These are phyloP conservation scores for Rhizoglyphus robini DNA, from an alignment of 1,140 invertebrate species.

Conservation along the genomic window DNA sequence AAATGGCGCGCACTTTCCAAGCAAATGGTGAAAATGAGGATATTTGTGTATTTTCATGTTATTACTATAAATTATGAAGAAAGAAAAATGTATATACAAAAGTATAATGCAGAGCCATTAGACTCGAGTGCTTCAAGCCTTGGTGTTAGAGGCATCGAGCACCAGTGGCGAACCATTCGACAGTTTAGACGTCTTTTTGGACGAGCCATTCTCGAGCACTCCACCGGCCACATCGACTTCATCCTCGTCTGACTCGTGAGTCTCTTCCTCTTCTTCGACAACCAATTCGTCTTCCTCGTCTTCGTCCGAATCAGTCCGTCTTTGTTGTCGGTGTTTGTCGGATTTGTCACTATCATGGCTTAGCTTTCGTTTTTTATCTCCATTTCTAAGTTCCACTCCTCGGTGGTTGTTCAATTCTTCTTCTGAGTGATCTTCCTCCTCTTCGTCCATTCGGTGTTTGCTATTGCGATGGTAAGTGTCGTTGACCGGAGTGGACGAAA, in stretches of 20 bases:
- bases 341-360: neutral
- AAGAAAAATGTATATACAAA: too few relatives aligned
- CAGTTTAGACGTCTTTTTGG: neutral
- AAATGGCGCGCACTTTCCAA: too few relatives aligned
- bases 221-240: neutral
- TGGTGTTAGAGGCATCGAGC: too few relatives aligned
- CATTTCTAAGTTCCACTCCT: neutral
- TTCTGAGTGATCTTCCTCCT: neutral
- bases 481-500: neutral
- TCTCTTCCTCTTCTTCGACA: slow-evolving; percentile 10
- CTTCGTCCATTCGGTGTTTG: neutral
- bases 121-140: too few relatives aligned
- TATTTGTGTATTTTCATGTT: too few relatives aligned
- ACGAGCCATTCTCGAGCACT: neutral
- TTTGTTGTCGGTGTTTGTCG: neutral
- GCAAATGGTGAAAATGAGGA: too few relatives aligned
- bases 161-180: neutral
- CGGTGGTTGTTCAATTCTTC: neutral
- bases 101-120: too few relatives aligned
- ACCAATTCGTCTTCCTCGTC: slow-evolving; percentile 7
- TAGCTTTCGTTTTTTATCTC: neutral
- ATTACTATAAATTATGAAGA: too few relatives aligned
- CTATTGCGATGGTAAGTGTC: too few relatives aligned
- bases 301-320: neutral
- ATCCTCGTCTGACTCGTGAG: neutral